These are phyloP conservation scores for Scartelaos histophorus DNA, from an alignment of 2,113 vertebrate genomes.

Conservation along the genomic window DNA sequence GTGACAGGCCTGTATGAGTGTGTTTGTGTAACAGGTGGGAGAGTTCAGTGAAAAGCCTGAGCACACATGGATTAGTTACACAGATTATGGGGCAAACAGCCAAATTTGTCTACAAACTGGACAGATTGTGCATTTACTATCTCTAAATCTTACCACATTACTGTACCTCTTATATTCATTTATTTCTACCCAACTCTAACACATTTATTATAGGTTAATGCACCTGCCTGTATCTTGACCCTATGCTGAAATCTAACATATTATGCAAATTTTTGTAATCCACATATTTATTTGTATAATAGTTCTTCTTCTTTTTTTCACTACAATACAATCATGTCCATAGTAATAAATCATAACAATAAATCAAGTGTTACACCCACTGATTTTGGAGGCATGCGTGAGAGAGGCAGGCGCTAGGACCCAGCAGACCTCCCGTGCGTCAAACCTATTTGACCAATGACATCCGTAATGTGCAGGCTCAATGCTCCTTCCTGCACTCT, in stretches of 20 bases:
- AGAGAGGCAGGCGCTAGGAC: constrained; percentile 42
- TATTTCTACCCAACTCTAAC: too few species aligned
- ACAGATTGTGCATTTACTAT: not conserved
- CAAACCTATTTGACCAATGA: constrained; percentile 35
- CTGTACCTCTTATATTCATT: not conserved
- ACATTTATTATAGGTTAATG: too few species aligned
- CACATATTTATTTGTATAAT: too few species aligned
- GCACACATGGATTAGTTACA: constrained; percentile 3
- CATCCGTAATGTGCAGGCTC: constrained; percentile 37
- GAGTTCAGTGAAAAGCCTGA: constrained; percentile 1
- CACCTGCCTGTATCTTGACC: too few species aligned
- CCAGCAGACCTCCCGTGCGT: constrained; percentile 25
- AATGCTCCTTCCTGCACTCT: constrained; percentile 60
- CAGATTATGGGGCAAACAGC: not conserved
- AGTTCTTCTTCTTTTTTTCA: too few species aligned
- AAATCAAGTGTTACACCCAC: not conserved
- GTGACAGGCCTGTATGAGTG: not conserved
- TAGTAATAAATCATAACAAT: not conserved
- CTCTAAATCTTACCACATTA: not conserved
- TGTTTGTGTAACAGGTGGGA: not conserved
- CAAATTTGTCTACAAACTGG: not conserved
- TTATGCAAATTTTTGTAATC: too few species aligned
- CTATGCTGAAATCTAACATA: too few species aligned
- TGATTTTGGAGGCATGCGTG: not conserved
- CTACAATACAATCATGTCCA: not conserved